Conservation (phyloP, 2,113 vertebrate genomes). For the Toxotes jaculatrix region DNA sequence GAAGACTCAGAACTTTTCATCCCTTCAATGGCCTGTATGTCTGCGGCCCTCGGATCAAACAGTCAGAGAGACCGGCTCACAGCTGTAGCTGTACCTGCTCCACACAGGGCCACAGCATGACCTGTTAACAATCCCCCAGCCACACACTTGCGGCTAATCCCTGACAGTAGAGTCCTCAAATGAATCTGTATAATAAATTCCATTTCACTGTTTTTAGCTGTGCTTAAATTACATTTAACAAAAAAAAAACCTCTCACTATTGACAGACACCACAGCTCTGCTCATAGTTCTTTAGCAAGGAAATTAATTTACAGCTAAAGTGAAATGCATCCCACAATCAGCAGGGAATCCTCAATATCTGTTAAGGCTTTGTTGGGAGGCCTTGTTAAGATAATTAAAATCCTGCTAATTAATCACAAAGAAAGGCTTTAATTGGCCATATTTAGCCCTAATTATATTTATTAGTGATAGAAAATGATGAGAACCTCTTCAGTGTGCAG, state of each 20-base stretch:
- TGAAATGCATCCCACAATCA: slow-evolving; percentile 20
- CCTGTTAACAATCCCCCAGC: not conserved
- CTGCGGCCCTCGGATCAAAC: slow-evolving; percentile 86
- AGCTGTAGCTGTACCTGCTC: slow-evolving; percentile 33
- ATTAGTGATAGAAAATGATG: slow-evolving; percentile 16
- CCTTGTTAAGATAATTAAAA: slow-evolving; percentile 55
- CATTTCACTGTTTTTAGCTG: not conserved
- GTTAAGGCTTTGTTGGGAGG: slow-evolving; percentile 33
- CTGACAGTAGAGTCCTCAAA: not conserved
- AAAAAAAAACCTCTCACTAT: not conserved
- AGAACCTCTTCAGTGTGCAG: slow-evolving; percentile 29
- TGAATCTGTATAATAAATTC: not conserved
- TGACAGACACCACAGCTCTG: not conserved
- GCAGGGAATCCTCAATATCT: slow-evolving; percentile 32
- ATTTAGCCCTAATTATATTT: slow-evolving; percentile 39
- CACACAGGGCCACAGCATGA: slow-evolving; percentile 1
- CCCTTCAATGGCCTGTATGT: slow-evolving; percentile 87
- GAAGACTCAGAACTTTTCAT: slow-evolving; percentile 83
- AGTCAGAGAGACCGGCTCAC: slow-evolving; percentile 82
- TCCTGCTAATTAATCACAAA: slow-evolving; percentile 34
- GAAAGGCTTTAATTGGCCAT: slow-evolving; percentile 32
- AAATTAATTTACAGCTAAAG: slow-evolving; percentile 38
- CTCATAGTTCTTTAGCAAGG: slow-evolving; percentile 4
- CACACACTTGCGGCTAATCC: not conserved
- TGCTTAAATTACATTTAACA: not conserved